Percentiles rank a stretch among this genome's conserved stretches.
Evolutionary conservation across 2,888 invertebrate species (phyloP).

Genomic region (Electrophaes corylata): DNA sequence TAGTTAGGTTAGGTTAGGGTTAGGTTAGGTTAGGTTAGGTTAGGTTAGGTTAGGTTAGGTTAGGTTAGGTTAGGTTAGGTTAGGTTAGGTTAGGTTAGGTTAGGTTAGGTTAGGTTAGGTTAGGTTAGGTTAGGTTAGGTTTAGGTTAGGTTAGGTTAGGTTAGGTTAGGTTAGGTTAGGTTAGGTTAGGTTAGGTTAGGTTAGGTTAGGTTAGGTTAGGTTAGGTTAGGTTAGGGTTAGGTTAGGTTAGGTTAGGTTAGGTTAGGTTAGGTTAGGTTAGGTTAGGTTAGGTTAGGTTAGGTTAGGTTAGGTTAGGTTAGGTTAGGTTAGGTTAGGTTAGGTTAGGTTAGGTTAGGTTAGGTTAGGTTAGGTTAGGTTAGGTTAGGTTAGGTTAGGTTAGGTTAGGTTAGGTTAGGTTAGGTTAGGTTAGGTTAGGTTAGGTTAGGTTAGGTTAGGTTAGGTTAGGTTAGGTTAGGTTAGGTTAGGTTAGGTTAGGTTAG

Average conservation of each 20-base stretch:
- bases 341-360: conserved; percentile 28
- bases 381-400: conserved; percentile 27
- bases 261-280: conserved; percentile 10
- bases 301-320: conserved; percentile 8
- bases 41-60: conserved; percentile 3
- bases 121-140: conserved; percentile 2
- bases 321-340: conserved; percentile 27
- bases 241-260: conserved; percentile 18
- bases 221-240: conserved; percentile 18
- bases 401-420: conserved; percentile 25
- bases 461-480: no score
- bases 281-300: conserved; percentile 19
- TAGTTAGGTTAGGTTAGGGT: conserved; percentile 9
- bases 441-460: conserved; percentile 16
- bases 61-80: conserved; percentile 9
- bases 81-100: conserved; percentile 6
- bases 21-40: conserved; percentile 5
- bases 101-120: conserved; percentile 3
- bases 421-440: conserved; percentile 15
- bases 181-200: conserved; percentile 7
- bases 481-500: no score
- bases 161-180: conserved; percentile 5
- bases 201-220: conserved; percentile 17
- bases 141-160: conserved; percentile 9
- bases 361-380: conserved; percentile 28